Base-by-base conservation (phyloP, 1,140 invertebrate genomes). In the Drosophila dunni region DNA sequence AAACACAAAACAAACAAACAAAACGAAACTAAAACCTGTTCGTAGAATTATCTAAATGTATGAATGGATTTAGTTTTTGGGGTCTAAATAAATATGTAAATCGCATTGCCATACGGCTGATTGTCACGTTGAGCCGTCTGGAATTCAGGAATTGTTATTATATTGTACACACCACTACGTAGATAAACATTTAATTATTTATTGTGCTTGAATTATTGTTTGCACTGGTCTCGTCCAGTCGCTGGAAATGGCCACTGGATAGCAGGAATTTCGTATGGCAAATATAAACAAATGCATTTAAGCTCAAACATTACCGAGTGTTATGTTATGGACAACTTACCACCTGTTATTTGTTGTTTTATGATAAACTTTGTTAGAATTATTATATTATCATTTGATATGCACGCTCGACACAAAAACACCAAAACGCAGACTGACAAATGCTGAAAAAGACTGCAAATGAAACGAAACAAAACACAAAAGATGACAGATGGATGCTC, bases 381-480 rank as follows among this genome's bases (percentile, higher is more conserved):
- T 29, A 29, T 29, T 29, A 6, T 40, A 62, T 38, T 51, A 45
- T 48, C 79, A 38, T 69, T 48, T 48, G 13, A 36, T 38, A 46
- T 38, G 9, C 42, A 66, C 34, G 42, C 29, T 29, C 17, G 33
- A 13, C 13, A 66, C 20, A 54, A 53, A 29, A 67, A 6, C 33
- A 45, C 46, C 34, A n/a, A 33, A 53, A 56, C 48, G 3, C 20
- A n/a, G 15, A 29, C 46, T 0, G 46, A 48, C 11, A 29, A 29
- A 29, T 29, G 9, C 46, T 50, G 51, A 54, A 54, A 10, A 42
- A 40, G 54, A 73, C 54, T 51, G 68, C 75, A 56, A 68, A 75
- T 71, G 58, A 69, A 79, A 69, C 54, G 67, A 75, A 29, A 62
- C 65, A 45, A 72, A 67, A 62, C 36, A 40, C 66, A 85, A 75